Conservation (phyloP, 1,140 invertebrate genomes). For the Phthorimaea operculella region DNA sequence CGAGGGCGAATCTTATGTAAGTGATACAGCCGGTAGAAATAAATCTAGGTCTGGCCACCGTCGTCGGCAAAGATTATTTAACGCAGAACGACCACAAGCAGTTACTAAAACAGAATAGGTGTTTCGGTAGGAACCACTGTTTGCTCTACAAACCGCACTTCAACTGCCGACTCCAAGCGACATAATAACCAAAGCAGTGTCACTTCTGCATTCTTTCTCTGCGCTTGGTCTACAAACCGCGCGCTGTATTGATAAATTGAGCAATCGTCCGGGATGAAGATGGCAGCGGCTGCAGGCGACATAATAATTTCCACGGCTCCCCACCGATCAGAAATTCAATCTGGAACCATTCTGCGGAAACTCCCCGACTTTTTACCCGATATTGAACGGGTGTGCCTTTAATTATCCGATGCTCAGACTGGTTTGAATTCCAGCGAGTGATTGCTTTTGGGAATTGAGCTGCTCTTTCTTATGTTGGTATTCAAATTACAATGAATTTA, state of each 20-base stretch:
- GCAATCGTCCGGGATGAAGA: constrained; percentile 41
- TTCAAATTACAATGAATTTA: no score
- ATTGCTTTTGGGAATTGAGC: no score
- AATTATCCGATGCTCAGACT: constrained; percentile 1
- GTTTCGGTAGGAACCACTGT: no score
- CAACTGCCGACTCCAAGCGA: no score
- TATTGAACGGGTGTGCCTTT: neutral
- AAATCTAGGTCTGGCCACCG: neutral
- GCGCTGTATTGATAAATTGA: constrained; percentile 45
- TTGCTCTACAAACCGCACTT: no score
- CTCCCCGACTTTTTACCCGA: neutral
- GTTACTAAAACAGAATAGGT: neutral
- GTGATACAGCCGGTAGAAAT: neutral
- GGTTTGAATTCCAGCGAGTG: neutral
- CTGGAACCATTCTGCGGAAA: constrained; percentile 9
- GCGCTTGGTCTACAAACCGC: constrained; percentile 19
- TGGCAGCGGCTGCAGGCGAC: constrained; percentile 29
- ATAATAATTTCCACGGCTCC: constrained; percentile 33
- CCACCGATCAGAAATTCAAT: constrained; percentile 32
- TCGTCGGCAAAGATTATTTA: neutral
- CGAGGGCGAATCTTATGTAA: neutral
- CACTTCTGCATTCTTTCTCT: neutral
- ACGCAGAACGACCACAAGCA: neutral
- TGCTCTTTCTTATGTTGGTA: no score
- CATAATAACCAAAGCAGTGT: no score